Percentiles rank a stretch among this genome's conserved stretches.
Conservation (phyloP, 2,888 invertebrate species). For the Erebia ligea region DNA sequence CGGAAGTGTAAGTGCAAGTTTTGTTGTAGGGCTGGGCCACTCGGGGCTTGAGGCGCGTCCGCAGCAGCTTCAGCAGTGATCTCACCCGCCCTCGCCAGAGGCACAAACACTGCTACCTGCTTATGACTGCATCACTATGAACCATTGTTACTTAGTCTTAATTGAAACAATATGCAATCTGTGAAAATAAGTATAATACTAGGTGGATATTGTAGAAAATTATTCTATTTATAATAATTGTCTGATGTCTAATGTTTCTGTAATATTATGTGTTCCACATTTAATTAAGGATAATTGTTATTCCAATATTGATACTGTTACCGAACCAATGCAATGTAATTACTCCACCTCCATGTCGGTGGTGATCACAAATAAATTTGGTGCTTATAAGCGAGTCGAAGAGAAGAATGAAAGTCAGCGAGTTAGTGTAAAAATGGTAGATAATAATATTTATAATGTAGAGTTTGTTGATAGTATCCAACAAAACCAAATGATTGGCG, state of each 20-base stretch:
- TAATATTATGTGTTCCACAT: conserved; percentile 86
- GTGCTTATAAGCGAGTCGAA: conserved; percentile 82
- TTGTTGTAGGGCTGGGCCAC: conserved; percentile 85
- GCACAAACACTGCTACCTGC: conserved; percentile 84
- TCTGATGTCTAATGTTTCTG: conserved; percentile 84
- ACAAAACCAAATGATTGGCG: conserved; percentile 84
- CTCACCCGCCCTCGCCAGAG: conserved; percentile 80
- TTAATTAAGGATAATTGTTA: conserved; percentile 84
- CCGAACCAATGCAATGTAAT: conserved; percentile 84
- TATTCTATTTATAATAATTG: conserved; percentile 84
- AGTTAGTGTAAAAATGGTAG: conserved; percentile 82
- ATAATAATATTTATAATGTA: conserved; percentile 84
- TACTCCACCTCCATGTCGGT: conserved; percentile 85
- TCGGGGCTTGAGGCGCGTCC: conserved; percentile 85
- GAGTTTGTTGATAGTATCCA: conserved; percentile 83
- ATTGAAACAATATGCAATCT: conserved; percentile 87
- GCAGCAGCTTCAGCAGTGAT: conserved; percentile 83
- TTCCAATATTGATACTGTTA: conserved; percentile 83
- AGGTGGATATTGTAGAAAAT: conserved; percentile 83
- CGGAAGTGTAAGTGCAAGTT: not conserved
- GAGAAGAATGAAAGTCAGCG: conserved; percentile 82
- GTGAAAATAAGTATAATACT: conserved; percentile 85
- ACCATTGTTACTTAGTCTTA: conserved; percentile 85
- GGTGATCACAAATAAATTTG: conserved; percentile 83
- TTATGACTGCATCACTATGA: conserved; percentile 84